phyloP scores from a whole-genome alignment of 1,140 invertebrate species.

The Protaetia brevitarsis region DNA sequence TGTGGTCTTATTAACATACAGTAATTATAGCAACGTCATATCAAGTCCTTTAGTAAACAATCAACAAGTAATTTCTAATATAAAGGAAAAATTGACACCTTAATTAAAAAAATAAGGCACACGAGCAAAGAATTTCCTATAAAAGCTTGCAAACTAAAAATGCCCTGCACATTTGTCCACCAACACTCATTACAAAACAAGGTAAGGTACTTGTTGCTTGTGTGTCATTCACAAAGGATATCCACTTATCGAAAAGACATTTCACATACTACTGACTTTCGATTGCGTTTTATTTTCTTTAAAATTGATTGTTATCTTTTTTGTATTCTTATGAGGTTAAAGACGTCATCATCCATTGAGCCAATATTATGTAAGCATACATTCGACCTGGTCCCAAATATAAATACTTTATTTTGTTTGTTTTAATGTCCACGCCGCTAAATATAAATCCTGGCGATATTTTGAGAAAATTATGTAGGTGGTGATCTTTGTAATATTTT shows the following conservation, averaged over 20 bases:
- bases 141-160: not conserved
- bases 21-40: not conserved
- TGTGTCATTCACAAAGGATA: too few relatives aligned
- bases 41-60: conserved; percentile 7
- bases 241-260: too few relatives aligned
- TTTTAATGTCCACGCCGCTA: not conserved
- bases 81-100: not conserved
- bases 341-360: not conserved
- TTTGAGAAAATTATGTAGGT: not conserved
- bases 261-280: not conserved
- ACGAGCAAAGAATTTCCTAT: not conserved
- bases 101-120: not conserved
- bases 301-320: not conserved
- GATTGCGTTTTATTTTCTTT: too few relatives aligned
- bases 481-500: not conserved
- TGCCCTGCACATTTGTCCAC: not conserved
- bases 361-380: conserved; percentile 1
- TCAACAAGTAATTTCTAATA: conserved; percentile 16
- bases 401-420: conserved; percentile 1
- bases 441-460: not conserved
- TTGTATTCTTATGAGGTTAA: not conserved
- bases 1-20: conserved; percentile 9
- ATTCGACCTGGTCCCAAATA: not conserved
- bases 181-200: not conserved
- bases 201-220: not conserved